Conservation (phyloP, 2,797 vertebrate species). For the Peromyscus eremicus region DNA sequence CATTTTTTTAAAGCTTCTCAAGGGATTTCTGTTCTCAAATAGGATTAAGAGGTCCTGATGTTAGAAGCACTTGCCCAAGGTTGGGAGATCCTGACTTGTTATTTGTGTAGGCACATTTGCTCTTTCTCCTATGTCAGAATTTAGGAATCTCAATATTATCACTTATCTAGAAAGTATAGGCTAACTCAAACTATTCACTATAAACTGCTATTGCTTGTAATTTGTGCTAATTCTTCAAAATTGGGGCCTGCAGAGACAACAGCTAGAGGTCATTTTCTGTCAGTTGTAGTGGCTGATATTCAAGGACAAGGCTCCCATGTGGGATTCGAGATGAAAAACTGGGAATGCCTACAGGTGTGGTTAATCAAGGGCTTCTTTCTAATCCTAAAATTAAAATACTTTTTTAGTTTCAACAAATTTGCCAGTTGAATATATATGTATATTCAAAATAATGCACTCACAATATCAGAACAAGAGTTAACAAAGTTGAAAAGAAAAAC, state of each 20-base stretch:
- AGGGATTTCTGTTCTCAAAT: background rate
- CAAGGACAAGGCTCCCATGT: background rate
- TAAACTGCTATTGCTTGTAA: background rate
- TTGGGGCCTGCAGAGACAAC: background rate
- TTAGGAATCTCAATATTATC: background rate
- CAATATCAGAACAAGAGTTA: background rate
- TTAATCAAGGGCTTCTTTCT: background rate
- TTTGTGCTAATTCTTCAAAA: background rate
- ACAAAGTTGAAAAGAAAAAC: slow-evolving; percentile 31
- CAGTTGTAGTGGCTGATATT: background rate
- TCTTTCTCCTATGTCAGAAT: background rate
- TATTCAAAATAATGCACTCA: background rate
- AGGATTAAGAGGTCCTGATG: background rate
- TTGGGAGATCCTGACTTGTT: background rate
- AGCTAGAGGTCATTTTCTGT: background rate
- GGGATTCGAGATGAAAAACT: background rate
- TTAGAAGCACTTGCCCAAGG: background rate
- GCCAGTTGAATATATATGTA: background rate
- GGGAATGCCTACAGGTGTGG: background rate
- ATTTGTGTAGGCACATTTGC: background rate
- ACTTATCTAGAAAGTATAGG: background rate
- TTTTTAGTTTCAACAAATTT: background rate
- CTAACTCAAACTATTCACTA: background rate
- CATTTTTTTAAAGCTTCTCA: background rate
- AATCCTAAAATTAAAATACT: background rate